phyloP scores from a whole-genome alignment of 2,888 invertebrate species.

The Aricia artaxerxes region DNA sequence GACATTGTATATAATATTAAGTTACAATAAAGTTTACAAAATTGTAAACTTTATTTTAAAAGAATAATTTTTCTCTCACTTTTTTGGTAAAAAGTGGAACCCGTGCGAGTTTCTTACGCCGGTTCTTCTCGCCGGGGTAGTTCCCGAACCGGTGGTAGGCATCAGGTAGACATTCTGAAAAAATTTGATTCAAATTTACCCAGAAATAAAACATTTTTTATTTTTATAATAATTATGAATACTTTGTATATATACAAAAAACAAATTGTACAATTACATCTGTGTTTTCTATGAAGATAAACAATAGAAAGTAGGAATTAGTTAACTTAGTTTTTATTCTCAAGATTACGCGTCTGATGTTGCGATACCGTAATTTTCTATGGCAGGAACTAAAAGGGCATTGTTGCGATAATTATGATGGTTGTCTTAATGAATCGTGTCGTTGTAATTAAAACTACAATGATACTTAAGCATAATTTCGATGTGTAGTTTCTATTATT shows the following conservation, averaged over 20 bases:
- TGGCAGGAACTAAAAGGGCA: conserved; percentile 20
- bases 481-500: not conserved
- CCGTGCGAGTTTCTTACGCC: too few relatives aligned
- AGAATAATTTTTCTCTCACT: too few relatives aligned
- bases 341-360: conserved; percentile 9
- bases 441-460: conserved; percentile 15
- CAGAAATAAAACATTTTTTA: too few relatives aligned
- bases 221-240: too few relatives aligned
- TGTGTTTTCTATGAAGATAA: not conserved
- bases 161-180: too few relatives aligned
- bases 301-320: conserved; percentile 16
- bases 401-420: conserved; percentile 10
- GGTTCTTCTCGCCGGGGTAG: too few relatives aligned
- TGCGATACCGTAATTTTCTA: conserved; percentile 5
- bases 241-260: not conserved
- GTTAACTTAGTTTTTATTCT: not conserved
- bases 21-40: too few relatives aligned
- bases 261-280: not conserved
- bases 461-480: conserved; percentile 16
- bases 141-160: too few relatives aligned
- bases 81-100: too few relatives aligned
- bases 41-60: too few relatives aligned
- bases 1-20: too few relatives aligned
- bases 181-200: too few relatives aligned
- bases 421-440: conserved; percentile 9